Evolutionary conservation across 2,113 vertebrate genomes (phyloP).

Genomic region (Grammomys surdaster): DNA sequence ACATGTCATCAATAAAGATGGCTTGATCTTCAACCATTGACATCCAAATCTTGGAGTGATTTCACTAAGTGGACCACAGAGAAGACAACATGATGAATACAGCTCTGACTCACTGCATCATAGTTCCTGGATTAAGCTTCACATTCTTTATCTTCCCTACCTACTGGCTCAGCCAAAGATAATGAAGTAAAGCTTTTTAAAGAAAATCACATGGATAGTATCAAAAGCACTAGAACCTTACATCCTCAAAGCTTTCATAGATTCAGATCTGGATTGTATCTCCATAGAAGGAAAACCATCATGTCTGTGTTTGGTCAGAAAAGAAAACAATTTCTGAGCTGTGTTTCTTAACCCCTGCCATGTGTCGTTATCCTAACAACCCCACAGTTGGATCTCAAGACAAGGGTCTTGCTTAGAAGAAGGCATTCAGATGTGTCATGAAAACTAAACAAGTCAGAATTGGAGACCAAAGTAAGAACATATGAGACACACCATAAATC

Average conservation of each 20-base stretch:
- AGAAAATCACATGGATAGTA: neutral
- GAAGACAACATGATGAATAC: neutral
- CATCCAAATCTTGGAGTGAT: neutral
- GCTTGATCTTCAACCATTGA: neutral
- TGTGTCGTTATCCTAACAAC: slow-evolving; percentile 51
- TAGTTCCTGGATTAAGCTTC: neutral
- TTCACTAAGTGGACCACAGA: neutral
- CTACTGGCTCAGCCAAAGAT: neutral
- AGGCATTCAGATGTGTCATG: slow-evolving; percentile 75
- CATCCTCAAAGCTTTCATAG: slow-evolving; percentile 49
- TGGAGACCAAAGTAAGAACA: slow-evolving; percentile 52
- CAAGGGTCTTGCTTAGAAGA: slow-evolving; percentile 61
- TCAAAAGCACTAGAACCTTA: slow-evolving; percentile 6
- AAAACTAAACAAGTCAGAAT: slow-evolving; percentile 79
- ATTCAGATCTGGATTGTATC: slow-evolving; percentile 56
- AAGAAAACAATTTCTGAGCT: slow-evolving; percentile 60
- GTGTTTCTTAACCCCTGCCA: slow-evolving; percentile 48
- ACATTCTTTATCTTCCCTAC: slow-evolving; percentile 20
- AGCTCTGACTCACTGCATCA: neutral
- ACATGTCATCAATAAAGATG: slow-evolving; percentile 8
- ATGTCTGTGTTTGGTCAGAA: slow-evolving; percentile 35
- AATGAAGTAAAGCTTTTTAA: neutral
- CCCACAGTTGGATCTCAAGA: slow-evolving; percentile 56
- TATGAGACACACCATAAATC: slow-evolving; percentile 72
- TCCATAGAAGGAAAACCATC: slow-evolving; percentile 64